phyloP scores from a whole-genome alignment of 2,113 vertebrate genomes.

The Semnornis frantzii region DNA sequence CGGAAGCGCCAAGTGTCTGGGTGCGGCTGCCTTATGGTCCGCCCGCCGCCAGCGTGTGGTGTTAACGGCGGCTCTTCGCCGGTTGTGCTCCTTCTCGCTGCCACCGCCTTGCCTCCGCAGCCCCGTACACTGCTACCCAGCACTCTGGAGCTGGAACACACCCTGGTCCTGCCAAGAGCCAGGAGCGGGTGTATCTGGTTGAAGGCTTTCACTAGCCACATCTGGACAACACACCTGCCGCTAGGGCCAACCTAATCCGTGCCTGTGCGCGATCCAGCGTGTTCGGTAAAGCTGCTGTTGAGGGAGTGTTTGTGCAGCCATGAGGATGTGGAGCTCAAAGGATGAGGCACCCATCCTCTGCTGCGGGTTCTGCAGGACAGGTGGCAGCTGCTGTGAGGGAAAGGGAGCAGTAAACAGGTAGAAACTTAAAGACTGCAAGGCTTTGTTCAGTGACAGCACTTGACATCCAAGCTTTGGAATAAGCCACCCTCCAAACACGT shows the following conservation, averaged over 20 bases:
- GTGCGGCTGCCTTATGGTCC: background rate
- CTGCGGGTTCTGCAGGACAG: background rate
- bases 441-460: background rate
- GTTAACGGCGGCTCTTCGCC: background rate
- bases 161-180: background rate
- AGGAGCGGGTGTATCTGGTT: fast-evolving
- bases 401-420: background rate
- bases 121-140: fast-evolving
- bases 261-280: fast-evolving
- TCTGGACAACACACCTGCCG: background rate
- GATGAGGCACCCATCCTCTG: fast-evolving
- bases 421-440: fast-evolving
- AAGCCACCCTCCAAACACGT: fast-evolving
- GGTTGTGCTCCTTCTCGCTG: background rate
- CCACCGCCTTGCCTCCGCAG: background rate
- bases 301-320: fast-evolving
- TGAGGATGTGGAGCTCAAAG: fast-evolving
- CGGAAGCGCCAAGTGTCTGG: background rate
- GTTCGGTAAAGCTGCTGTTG: fast-evolving
- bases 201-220: background rate
- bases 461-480: fast-evolving
- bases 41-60: no score
- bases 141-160: fast-evolving
- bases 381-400: background rate
- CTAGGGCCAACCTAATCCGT: fast-evolving